These are phyloP conservation scores for Bimastos eiseni DNA, from an alignment of 2,888 invertebrate genomes.

Conservation along the genomic window DNA sequence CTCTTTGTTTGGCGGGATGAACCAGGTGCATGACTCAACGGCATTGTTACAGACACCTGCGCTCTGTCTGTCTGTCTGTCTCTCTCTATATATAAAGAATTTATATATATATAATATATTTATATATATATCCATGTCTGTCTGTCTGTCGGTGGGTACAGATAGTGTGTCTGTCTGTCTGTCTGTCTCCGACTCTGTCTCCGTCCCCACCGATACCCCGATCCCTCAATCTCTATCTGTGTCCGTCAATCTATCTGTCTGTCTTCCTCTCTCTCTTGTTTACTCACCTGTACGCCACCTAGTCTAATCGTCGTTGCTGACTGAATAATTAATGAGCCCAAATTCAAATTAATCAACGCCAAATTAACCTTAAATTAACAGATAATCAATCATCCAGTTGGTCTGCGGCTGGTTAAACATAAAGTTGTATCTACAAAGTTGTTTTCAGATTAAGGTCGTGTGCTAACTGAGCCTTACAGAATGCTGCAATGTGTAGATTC, in stretches of 20 bases:
- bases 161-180: too few relatives aligned
- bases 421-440: too few relatives aligned
- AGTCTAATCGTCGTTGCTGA: not conserved
- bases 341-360: slow-evolving; percentile 13
- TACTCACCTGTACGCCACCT: not conserved
- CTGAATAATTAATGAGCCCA: not conserved
- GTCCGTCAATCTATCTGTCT: not conserved
- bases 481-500: too few relatives aligned
- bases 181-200: too few relatives aligned
- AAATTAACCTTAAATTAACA: not conserved
- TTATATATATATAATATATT: slow-evolving; percentile 14
- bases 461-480: too few relatives aligned
- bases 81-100: not conserved
- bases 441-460: too few relatives aligned
- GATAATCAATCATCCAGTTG: not conserved
- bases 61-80: not conserved
- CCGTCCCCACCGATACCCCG: too few relatives aligned
- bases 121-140: not conserved
- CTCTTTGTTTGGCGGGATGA: slow-evolving; percentile 1
- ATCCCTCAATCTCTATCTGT: not conserved
- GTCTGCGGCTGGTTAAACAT: too few relatives aligned
- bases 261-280: not conserved
- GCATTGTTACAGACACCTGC: not conserved
- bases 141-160: too few relatives aligned
- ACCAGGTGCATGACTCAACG: not conserved